phyloP scores from a whole-genome alignment of 1,140 invertebrate genomes.

The Caenorhabditis inopinata region DNA sequence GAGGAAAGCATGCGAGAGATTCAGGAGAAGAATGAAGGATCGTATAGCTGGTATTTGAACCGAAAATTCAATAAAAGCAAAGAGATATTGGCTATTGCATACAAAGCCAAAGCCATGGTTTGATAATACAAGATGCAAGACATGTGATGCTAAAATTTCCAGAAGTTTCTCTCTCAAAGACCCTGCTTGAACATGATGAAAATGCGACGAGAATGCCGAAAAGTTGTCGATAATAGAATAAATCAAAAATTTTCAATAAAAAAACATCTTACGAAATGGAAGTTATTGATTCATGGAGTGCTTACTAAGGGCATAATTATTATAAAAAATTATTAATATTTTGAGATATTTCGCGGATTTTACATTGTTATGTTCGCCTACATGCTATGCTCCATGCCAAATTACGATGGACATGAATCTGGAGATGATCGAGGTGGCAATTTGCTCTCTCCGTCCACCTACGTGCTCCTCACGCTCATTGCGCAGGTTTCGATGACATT shows the following conservation, averaged over 20 bases:
- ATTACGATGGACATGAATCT: neutral
- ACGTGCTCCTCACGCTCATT: neutral
- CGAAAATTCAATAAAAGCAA: neutral
- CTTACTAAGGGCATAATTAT: neutral
- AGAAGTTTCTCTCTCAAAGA: conserved; percentile 1
- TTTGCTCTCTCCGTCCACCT: neutral
- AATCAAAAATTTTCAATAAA: neutral
- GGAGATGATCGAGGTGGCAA: neutral
- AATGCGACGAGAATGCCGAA: neutral
- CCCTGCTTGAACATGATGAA: neutral
- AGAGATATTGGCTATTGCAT: neutral
- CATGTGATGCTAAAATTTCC: neutral
- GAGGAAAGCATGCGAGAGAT: too few relatives aligned
- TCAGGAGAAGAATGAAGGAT: neutral
- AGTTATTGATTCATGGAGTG: neutral
- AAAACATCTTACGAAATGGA: neutral
- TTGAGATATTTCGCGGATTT: neutral
- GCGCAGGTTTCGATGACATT: neutral
- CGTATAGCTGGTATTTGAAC: neutral
- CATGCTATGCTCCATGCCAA: neutral
- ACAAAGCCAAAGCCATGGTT: conserved; percentile 2
- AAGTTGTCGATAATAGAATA: neutral
- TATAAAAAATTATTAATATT: neutral
- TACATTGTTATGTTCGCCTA: neutral
- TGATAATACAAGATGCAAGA: too few relatives aligned